phyloP scores from a whole-genome alignment of 1,140 invertebrate genomes.

The silkworm (Bombyx mori) region DNA sequence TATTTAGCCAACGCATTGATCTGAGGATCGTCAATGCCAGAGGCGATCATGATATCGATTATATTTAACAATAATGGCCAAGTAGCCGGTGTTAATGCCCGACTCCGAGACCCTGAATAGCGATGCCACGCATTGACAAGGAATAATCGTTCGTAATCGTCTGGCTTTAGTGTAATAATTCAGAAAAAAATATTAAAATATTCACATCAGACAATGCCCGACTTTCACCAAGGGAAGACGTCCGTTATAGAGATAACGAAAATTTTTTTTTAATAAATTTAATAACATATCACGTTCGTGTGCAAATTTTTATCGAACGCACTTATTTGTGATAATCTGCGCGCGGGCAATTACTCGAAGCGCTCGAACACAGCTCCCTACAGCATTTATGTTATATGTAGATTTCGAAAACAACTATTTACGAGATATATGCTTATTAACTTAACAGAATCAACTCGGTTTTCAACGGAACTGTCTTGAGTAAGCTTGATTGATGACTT shows the following conservation, averaged over 20 bases:
- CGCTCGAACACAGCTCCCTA: too few relatives aligned
- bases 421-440: too few relatives aligned
- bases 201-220: conserved; percentile 36
- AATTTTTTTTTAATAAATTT: too few relatives aligned
- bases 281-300: conserved; percentile 61
- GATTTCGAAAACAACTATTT: too few relatives aligned
- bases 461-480: too few relatives aligned
- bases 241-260: too few relatives aligned
- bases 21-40: conserved; percentile 30
- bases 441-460: too few relatives aligned
- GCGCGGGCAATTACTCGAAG: conserved; percentile 24
- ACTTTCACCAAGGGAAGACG: conserved; percentile 50
- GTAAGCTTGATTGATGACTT: too few relatives aligned
- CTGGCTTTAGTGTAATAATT: conserved; percentile 29
- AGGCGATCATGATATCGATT: conserved; percentile 33
- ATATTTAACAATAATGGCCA: conserved; percentile 28
- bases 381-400: too few relatives aligned
- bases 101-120: conserved; percentile 8
- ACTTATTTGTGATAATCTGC: conserved; percentile 67
- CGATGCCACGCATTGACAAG: conserved; percentile 36
- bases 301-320: conserved; percentile 63
- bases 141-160: conserved; percentile 37
- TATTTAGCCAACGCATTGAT: conserved; percentile 17
- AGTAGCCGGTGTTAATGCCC: conserved; percentile 25
- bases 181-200: conserved; percentile 43